Conservation (phyloP, 2,797 vertebrate genomes). For the Petrocephalus schoutedeni region DNA sequence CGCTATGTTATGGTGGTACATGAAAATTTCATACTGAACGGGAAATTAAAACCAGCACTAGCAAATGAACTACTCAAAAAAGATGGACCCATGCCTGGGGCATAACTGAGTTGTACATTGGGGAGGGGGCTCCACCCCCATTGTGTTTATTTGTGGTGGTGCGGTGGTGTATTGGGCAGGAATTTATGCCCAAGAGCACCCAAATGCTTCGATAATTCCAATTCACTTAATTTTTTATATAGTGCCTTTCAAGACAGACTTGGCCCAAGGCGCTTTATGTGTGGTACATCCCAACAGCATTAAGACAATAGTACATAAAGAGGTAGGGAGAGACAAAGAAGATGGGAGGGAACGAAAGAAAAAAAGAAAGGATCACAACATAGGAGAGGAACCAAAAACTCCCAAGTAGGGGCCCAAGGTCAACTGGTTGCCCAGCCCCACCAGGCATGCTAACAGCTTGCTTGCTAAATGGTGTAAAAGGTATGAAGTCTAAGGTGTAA, state of each 20-base stretch:
- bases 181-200: not conserved
- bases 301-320: not conserved
- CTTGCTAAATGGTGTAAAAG: no score
- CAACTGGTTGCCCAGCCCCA: not conserved
- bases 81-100: not conserved
- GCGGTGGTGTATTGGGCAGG: not conserved
- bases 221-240: not conserved
- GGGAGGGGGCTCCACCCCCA: not conserved
- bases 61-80: no score
- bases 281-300: not conserved
- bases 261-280: not conserved
- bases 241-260: not conserved
- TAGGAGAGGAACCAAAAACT: not conserved
- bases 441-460: not conserved
- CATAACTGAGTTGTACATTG: not conserved
- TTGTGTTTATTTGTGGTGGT: not conserved
- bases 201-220: not conserved
- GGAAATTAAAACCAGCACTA: no score
- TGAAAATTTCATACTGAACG: no score
- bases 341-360: not conserved
- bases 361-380: not conserved
- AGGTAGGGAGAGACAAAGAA: not conserved
- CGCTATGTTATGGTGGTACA: no score
- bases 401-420: not conserved
- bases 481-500: not conserved